phyloP scores from a whole-genome alignment of 2,113 vertebrate species.

The Alethe castanea region DNA sequence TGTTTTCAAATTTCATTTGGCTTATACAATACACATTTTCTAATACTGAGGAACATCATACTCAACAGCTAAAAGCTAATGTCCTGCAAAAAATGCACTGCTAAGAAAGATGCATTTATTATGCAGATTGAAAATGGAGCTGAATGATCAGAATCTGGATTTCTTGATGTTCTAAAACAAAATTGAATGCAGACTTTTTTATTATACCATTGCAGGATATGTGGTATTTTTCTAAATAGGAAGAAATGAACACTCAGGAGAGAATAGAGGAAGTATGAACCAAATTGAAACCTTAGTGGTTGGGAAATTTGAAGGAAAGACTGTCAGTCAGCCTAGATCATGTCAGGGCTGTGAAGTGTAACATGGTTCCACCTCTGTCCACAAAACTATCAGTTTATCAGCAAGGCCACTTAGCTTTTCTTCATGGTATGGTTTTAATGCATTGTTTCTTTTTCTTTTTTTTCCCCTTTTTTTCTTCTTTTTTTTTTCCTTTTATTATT shows the following conservation, averaged over 20 bases:
- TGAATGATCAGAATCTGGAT: neutral
- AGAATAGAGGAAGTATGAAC: neutral
- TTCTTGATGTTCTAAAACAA: neutral
- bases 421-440: constrained; percentile 9
- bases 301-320: constrained; percentile 17
- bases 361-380: neutral
- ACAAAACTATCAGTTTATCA: neutral
- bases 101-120: neutral
- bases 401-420: neutral
- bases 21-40: neutral
- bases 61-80: neutral
- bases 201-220: neutral
- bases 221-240: neutral
- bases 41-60: neutral
- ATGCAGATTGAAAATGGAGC: neutral
- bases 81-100: neutral
- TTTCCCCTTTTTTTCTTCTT: neutral
- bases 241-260: neutral
- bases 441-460: neutral
- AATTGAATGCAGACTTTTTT: neutral
- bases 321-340: neutral
- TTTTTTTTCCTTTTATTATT: neutral
- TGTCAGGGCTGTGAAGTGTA: neutral
- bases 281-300: constrained; percentile 24
- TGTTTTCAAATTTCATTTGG: neutral